Evolutionary conservation across 2,113 vertebrate species (phyloP).

Genomic region (Lepisosteus oculatus): DNA sequence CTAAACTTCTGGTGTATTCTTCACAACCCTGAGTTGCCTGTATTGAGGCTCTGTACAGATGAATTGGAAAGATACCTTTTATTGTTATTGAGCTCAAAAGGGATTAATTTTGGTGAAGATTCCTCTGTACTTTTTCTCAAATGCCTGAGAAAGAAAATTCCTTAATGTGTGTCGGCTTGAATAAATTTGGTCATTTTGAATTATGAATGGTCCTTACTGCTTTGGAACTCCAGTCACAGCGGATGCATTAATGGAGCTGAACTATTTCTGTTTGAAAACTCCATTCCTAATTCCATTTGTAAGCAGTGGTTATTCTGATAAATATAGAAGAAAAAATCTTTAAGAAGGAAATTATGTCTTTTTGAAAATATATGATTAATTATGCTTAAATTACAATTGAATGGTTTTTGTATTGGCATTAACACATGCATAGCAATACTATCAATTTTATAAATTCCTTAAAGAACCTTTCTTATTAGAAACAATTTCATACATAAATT

Average conservation of each 20-base stretch:
- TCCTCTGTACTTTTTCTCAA: neutral
- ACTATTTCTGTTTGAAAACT: neutral
- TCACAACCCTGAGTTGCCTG: neutral
- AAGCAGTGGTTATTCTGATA: neutral
- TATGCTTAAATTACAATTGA: neutral
- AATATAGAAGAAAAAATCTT: neutral
- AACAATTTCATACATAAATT: neutral
- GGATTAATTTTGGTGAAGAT: constrained; percentile 11
- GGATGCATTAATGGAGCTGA: neutral
- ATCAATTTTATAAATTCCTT: neutral
- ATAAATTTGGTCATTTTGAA: constrained; percentile 11
- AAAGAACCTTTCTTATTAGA: neutral
- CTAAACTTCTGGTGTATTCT: constrained; percentile 15
- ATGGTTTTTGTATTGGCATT: neutral
- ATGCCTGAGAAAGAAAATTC: neutral
- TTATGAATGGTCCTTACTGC: constrained; percentile 9
- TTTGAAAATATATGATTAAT: constrained; percentile 4
- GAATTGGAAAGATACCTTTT: constrained; percentile 13
- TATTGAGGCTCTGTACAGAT: neutral
- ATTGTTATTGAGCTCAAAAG: constrained; percentile 6
- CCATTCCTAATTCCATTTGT: neutral
- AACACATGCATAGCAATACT: neutral
- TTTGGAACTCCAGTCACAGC: constrained; percentile 1
- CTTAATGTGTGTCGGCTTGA: neutral
- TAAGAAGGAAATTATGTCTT: neutral